Percentiles rank a stretch among this genome's conserved stretches.
Evolutionary conservation across 2,888 invertebrate genomes (phyloP).

Genomic region (Cylindroiulus punctatus): DNA sequence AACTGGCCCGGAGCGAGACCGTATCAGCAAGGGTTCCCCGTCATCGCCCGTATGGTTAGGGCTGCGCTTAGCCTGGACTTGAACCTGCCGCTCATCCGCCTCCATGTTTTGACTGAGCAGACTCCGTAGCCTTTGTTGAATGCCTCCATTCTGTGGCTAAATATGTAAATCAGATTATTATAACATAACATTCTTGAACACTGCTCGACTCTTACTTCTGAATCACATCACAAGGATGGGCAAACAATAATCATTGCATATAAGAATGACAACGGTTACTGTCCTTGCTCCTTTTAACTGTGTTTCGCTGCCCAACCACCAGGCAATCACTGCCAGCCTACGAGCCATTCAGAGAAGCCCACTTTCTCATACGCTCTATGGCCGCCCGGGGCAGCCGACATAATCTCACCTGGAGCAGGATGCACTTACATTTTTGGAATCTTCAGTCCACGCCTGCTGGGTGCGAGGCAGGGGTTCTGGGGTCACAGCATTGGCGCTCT

Average conservation of each 20-base stretch:
- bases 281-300: no score
- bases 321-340: no score
- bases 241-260: no score
- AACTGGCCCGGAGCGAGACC: conserved; percentile 53
- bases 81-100: neutral
- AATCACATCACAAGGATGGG: no score
- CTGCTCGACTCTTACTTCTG: no score
- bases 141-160: conserved; percentile 28
- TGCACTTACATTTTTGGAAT: conserved; percentile 49
- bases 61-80: neutral
- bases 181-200: no score
- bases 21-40: conserved; percentile 57
- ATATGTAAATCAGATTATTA: neutral
- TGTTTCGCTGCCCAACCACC: no score
- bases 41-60: conserved; percentile 3
- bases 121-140: conserved; percentile 46
- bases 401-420: no score
- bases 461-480: conserved; percentile 41
- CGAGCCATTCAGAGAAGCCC: no score
- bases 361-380: no score
- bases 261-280: no score
- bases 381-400: no score
- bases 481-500: conserved; percentile 26
- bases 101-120: conserved; percentile 9
- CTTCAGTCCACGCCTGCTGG: conserved; percentile 55